Evolutionary conservation across 2,888 invertebrate genomes (phyloP), one percentile per base, ranked within the genome.

Genomic region (Halocaridina rubra): DNA sequence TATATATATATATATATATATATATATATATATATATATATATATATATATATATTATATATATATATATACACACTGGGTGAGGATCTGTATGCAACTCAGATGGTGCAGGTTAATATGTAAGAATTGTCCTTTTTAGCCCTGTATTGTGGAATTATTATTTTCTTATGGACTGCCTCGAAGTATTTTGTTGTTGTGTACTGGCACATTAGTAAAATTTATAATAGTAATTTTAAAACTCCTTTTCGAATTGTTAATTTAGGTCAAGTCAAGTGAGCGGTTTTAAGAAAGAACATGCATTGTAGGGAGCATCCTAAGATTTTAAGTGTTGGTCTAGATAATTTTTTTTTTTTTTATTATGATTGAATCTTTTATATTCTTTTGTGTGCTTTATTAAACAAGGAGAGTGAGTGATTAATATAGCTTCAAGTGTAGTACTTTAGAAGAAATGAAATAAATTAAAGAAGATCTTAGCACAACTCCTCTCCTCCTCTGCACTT

Each of bases 401-500:
- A 24, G 53, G 32, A 64, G 77, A 77, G 69, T 77, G 29, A 67
- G 29, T 32, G 64, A 67, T 53, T 78, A n/a, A n/a, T n/a, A n/a
- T n/a, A n/a, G n/a, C n/a, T n/a, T n/a, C n/a, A n/a, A n/a, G n/a
- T n/a, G n/a, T n/a, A n/a, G n/a, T n/a, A n/a, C n/a, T n/a, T n/a
- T n/a, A n/a, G n/a, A n/a, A n/a, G n/a, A n/a, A n/a, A n/a, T n/a
- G n/a, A n/a, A n/a, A n/a, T n/a, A n/a, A n/a, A n/a, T n/a, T n/a
- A n/a, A n/a, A n/a, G n/a, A n/a, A n/a, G n/a, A n/a, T 82, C 71
- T 67, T 75, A 69, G 74, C 81, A 86, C 81, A 82, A 82, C 78
- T 57, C 67, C 84, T 79, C 79, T 79, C 79, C 69, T 79, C 84
- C 84, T 84, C 84, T 84, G 84, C 84, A 84, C 84, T 79, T 67